Base-by-base conservation (phyloP, 2,888 invertebrate genomes). In the Acanthosepion esculentum region DNA sequence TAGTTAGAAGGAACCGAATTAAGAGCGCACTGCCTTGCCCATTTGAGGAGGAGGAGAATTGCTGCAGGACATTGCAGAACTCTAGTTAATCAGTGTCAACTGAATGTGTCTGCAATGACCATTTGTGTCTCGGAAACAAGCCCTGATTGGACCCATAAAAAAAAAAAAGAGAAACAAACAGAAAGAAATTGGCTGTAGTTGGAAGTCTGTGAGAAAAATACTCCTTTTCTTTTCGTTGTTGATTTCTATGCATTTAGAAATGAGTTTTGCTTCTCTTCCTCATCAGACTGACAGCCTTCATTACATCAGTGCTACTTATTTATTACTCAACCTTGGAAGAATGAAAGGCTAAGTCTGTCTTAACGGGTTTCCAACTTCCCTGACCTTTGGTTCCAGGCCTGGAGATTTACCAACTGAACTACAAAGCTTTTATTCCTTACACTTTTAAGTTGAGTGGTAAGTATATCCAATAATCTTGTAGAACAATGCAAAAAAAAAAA, bases 401-500 rank as follows among this genome's bases (percentile, higher is more conserved):
- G 78, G 78, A 78, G 78, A n/a, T 78, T 78, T 78, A n/a, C 78
- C n/a, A 78, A 78, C n/a, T 78, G n/a, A 78, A 15, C 78, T 78
- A 78, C 33, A 78, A 78, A 78, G 78, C 78, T 78, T 78, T 78
- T 78, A n/a, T 78, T 78, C 78, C 78, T 78, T 78, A 78, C 78
- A 78, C 78, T 78, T 78, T 64, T 59, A 59, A 59, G 78, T 78
- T 33, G 78, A 78, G 78, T 78, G 78, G 78, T 78, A 78, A n/a
- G 78, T 78, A 78, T 78, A 33, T 78, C 78, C n/a, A 78, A 78
- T 78, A 78, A 78, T 78, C n/a, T 78, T 78, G 15, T 78, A 78
- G 78, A n/a, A 78, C 41, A 41, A 41, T 41, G 41, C 41, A 41
- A 41, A 41, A 41, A 41, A 41, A 41, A 41, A 41, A 41, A 78